Base-by-base conservation (phyloP, 2,797 vertebrate genomes). In the Pseudochromis fuscus region DNA sequence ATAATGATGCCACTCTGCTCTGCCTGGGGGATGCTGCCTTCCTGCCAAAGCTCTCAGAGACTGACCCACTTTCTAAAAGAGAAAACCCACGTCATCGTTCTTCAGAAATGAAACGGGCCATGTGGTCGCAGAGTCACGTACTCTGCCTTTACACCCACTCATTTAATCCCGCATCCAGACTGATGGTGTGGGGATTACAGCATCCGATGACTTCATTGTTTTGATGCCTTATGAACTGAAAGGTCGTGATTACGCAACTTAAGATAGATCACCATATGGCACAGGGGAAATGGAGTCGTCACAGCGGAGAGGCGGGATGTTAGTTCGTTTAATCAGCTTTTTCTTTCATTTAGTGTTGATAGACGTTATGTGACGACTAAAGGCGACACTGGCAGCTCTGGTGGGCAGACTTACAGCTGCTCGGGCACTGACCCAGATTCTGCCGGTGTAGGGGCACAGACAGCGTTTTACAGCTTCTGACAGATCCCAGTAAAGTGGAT, bases 21-120 rank as follows among this genome's bases (percentile, higher is more conserved):
- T 89, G 85, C 73, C 79, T 75, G 58, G 74, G 66, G 84, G 75
- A n/a, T 60, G 71, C 60, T 49, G 51, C 40, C 52, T 80, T n/a
- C 44, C 44, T 44, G 68, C 55, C 72, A 79, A 74, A 86, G 61
- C 78, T 71, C 78, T 46, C 21, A 42, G 75, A 88, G 79, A 69
- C 75, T 85, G 90, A 91, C 91, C 89, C 69, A 91, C 55, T 91
- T 93, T 81, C 48, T 56, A 66, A 83, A 79, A 63, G 35, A 25
- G 42, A 73, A 75, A 56, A 66, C 13, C 46, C 24, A 66, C 25
- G 19, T 77, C 64, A 16, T 72, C 37, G 18, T 18, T 61, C n/a
- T 65, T 74, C 46, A 40, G 40, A 78, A 67, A 69, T 55, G 15
- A 57, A 66, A 33, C 15, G 31, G 30, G 49, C 56, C 37, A 28